Conservation (phyloP, 2,113 vertebrate species). For the Tragulus kanchil region DNA sequence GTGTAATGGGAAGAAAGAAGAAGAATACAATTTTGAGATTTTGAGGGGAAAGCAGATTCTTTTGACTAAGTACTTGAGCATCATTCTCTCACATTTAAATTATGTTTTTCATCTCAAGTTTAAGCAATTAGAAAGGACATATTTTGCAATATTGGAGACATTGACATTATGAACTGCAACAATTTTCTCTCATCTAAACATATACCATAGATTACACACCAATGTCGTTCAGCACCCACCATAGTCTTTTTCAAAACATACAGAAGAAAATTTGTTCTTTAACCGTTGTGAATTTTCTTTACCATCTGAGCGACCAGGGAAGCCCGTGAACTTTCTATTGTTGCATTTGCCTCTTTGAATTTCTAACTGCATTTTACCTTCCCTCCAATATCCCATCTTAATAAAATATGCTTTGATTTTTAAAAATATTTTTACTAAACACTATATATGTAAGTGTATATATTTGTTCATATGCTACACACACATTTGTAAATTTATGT, state of each 20-base stretch:
- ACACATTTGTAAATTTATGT: background rate
- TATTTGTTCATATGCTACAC: background rate
- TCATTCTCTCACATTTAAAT: background rate
- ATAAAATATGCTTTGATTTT: background rate
- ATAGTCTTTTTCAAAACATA: background rate
- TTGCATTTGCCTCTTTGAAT: background rate
- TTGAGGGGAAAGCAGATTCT: accelerated
- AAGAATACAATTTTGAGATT: accelerated
- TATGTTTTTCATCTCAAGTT: background rate
- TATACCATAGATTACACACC: background rate
- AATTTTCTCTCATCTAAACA: background rate
- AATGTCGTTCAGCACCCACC: background rate
- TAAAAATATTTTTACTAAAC: background rate
- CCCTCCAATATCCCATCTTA: background rate
- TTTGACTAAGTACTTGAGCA: accelerated
- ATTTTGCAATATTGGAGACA: background rate
- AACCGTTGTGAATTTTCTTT: background rate
- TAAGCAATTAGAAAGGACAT: background rate
- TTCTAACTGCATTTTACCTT: background rate
- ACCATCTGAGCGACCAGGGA: no score
- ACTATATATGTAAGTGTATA: background rate
- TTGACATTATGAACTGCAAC: background rate
- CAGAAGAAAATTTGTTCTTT: background rate
- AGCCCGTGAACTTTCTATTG: background rate
- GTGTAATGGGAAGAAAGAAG: no score